Evolutionary conservation across 2,888 invertebrate genomes (phyloP), one percentile per base, ranked within the genome.

Genomic region (Epinotia bilunana): DNA sequence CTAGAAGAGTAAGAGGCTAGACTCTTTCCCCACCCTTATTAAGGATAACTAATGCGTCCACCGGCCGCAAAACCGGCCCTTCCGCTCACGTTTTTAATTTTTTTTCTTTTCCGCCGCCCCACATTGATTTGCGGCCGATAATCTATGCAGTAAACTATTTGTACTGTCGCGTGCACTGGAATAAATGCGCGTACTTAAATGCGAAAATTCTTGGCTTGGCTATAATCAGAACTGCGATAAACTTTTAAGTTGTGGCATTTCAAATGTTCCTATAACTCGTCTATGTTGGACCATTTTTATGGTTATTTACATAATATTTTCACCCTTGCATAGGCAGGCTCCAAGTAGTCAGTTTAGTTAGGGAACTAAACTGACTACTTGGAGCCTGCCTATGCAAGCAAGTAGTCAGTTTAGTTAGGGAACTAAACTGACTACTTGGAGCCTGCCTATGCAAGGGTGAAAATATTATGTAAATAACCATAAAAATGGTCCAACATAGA

Each of bases 121-220:
- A 75, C 75, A 61, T 75, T 75, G 75, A 75, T 75, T 75, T 75
- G 64, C 72, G 33, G 60, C 46, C 71, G 71, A 67, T 75, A 72
- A 75, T 75, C 71, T 72, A 72, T 62, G 67, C 72, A 57, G 61
- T 71, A 74, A 60, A 64, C 58, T 65, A 46, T 49, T 73, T 60
- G 43, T 49, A 71, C 70, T n/a, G 28, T 33, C 70, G 39, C 18
- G 53, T 39, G 49, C 49, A 53, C 49, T 61, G 53, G 12, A 33
- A 12, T 53, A 9, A 33, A 33, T 61, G 61, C 28, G 61, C 61
- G 70, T 61, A 46, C 60, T 61, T 28, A 16, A 67, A 68, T 68
- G 43, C 13, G 11, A 18, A 43, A 67, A 53, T n/a, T 68, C 20
- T 23, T 33, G 13, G 39, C 67, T 18, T 7, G 13, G 13, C n/a